Evolutionary conservation across 2,888 invertebrate genomes (phyloP).

Genomic region (Zygaena filipendulae): DNA sequence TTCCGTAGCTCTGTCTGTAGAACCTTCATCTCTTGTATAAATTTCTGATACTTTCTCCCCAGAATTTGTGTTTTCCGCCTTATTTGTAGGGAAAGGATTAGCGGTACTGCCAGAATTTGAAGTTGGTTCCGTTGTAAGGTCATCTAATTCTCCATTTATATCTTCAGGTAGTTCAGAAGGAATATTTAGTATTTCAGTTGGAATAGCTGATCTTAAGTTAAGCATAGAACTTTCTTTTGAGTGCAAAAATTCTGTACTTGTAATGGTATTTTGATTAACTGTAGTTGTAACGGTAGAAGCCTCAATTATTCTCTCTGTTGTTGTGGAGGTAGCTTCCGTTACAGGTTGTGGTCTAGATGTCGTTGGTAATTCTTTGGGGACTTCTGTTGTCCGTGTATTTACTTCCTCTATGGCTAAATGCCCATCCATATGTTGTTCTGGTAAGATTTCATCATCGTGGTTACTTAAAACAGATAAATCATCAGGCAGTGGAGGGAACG

Average conservation of each 20-base stretch:
- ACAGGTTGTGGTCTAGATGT: slow-evolving; percentile 22
- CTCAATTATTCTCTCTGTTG: slow-evolving; percentile 24
- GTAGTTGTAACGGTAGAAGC: slow-evolving; percentile 20
- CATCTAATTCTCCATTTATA: slow-evolving; percentile 29
- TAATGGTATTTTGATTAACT: slow-evolving; percentile 16
- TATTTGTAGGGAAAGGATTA: background rate
- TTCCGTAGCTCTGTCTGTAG: slow-evolving; percentile 15
- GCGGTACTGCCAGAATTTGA: background rate
- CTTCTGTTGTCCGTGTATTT: slow-evolving; percentile 17
- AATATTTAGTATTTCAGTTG: slow-evolving; percentile 39
- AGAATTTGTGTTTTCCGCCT: no score
- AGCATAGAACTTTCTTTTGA: slow-evolving; percentile 38
- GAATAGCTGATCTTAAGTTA: slow-evolving; percentile 47
- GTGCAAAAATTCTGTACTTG: slow-evolving; percentile 22
- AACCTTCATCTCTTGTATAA: no score
- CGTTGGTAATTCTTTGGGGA: slow-evolving; percentile 23
- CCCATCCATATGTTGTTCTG: slow-evolving; percentile 35
- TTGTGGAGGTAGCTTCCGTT: no score
- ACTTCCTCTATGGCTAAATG: background rate
- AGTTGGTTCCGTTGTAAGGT: slow-evolving; percentile 21
- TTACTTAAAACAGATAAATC: slow-evolving; percentile 47
- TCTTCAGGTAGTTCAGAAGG: slow-evolving; percentile 36
- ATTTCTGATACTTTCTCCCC: no score
- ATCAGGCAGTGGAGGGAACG: slow-evolving; percentile 57
- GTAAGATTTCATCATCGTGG: slow-evolving; percentile 48